These are phyloP conservation scores for Coenobita brevimanus DNA, from an alignment of 1,140 invertebrate species.

Conservation along the genomic window DNA sequence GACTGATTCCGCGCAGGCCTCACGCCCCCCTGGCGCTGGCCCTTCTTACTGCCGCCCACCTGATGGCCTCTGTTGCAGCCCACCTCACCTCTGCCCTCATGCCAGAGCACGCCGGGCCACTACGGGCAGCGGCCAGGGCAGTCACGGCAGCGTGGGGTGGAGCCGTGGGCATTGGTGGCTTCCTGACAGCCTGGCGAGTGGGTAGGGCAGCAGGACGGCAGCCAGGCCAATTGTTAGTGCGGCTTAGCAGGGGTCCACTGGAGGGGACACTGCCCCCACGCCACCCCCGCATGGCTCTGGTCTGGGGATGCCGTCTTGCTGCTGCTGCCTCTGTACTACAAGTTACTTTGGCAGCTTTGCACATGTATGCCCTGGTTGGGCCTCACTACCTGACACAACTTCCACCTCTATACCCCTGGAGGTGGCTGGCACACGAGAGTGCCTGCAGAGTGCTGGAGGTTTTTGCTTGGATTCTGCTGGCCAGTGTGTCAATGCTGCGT, in stretches of 20 bases:
- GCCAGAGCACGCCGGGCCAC: conserved; percentile 45
- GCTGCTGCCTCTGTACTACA: conserved; percentile 40
- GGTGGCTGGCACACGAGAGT: conserved; percentile 54
- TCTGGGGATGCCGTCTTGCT: conserved; percentile 33
- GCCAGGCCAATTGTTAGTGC: conserved; percentile 30
- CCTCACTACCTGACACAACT: conserved; percentile 40
- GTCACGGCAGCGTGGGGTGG: conserved; percentile 56
- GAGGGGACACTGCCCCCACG: conserved; percentile 32
- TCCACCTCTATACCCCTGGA: conserved; percentile 45
- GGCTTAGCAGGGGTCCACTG: conserved; percentile 10
- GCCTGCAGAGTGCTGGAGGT: conserved; percentile 48
- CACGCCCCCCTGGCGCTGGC: conserved; percentile 61
- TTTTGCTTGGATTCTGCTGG: conserved; percentile 46
- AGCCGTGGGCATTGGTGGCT: conserved; percentile 43
- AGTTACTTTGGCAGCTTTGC: conserved; percentile 25
- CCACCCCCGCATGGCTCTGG: conserved; percentile 30
- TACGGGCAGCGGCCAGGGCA: conserved; percentile 46
- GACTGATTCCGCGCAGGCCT: conserved; percentile 48
- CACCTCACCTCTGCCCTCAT: conserved; percentile 56
- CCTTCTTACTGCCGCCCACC: conserved; percentile 56
- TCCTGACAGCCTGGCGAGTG: conserved; percentile 45
- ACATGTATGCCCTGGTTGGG: conserved; percentile 59
- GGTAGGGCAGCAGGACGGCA: conserved; percentile 39
- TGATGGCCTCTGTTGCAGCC: conserved; percentile 56
- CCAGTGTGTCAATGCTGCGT: not conserved